These are phyloP conservation scores for Eupristina koningsbergeri DNA, from an alignment of 1,140 invertebrate species.

Conservation along the genomic window DNA sequence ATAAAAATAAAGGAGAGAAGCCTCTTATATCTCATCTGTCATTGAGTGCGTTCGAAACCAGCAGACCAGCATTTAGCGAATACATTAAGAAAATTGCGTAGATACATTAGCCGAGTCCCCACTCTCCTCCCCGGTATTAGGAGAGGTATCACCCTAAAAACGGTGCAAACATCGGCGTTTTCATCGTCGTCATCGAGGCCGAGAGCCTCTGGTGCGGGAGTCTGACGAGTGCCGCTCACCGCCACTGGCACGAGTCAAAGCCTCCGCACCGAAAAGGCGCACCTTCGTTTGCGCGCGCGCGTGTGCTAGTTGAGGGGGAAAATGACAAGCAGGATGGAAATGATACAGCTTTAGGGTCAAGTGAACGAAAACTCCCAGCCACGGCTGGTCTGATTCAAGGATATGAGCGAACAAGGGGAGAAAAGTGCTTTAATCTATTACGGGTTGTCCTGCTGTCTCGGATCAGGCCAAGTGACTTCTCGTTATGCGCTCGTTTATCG, in stretches of 20 bases:
- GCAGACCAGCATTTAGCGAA: conserved; percentile 63
- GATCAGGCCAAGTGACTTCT: conserved; percentile 68
- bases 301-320: background rate
- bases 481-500: conserved; percentile 72
- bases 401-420: conserved; percentile 40
- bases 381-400: background rate
- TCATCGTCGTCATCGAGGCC: too few relatives aligned
- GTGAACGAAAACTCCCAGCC: conserved; percentile 64
- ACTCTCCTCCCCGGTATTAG: background rate
- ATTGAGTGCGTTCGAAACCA: background rate
- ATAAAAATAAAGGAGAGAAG: background rate
- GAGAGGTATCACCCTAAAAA: background rate
- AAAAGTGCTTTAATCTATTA: conserved; percentile 73
- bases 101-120: conserved; percentile 57
- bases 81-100: conserved; percentile 73
- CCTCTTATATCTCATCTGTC: conserved; percentile 13
- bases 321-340: background rate
- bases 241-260: too few relatives aligned
- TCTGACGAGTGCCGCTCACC: background rate
- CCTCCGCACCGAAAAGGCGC: too few relatives aligned
- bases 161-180: background rate
- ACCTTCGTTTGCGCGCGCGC: background rate
- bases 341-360: conserved; percentile 65
- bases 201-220: too few relatives aligned
- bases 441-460: conserved; percentile 46